These are phyloP conservation scores for Tyrannus savana DNA, from an alignment of 2,113 vertebrate species.

Conservation along the genomic window DNA sequence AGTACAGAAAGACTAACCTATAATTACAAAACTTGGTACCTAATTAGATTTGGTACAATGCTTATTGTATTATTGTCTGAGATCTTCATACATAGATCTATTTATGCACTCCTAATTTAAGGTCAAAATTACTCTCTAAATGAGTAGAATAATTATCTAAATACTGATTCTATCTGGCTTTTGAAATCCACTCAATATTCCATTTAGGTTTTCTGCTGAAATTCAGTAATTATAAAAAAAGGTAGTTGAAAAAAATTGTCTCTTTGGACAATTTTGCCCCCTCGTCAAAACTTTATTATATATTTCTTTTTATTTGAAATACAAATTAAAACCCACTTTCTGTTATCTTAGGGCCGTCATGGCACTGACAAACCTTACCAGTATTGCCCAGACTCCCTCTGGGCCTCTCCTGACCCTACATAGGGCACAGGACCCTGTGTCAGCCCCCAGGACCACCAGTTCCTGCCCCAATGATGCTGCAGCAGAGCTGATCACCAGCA, in stretches of 20 bases:
- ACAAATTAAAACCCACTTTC: neutral
- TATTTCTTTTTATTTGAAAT: neutral
- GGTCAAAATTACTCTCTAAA: neutral
- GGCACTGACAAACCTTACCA: neutral
- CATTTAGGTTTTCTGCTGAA: neutral
- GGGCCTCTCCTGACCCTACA: neutral
- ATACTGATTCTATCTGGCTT: neutral
- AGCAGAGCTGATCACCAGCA: neutral
- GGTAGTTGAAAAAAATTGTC: neutral
- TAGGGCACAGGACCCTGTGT: neutral
- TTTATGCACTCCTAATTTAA: neutral
- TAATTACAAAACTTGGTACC: neutral
- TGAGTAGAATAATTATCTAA: neutral
- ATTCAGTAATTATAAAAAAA: neutral
- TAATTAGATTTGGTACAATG: neutral
- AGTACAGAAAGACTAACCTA: neutral
- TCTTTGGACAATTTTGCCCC: accelerated
- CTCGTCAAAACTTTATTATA: neutral
- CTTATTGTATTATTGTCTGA: neutral
- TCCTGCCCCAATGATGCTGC: too few species aligned
- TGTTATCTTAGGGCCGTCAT: neutral
- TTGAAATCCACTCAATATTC: neutral
- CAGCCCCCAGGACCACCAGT: neutral
- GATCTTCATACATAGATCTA: neutral
- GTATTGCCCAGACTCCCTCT: neutral